Evolutionary conservation across 2,113 vertebrate species (phyloP).

Genomic region (Cyanistes caeruleus): DNA sequence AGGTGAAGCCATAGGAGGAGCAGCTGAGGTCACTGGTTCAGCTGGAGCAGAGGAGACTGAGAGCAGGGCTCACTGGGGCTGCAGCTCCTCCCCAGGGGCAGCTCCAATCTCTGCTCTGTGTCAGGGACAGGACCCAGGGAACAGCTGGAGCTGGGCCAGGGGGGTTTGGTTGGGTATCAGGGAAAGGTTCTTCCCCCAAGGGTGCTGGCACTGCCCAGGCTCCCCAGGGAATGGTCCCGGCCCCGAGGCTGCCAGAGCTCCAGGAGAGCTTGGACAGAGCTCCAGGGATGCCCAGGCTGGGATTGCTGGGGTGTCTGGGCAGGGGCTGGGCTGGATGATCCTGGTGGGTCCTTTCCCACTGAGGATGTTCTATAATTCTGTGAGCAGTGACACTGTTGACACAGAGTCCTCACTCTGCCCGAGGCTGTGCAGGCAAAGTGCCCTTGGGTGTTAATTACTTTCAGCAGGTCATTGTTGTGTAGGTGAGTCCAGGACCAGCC

Average conservation of each 20-base stretch:
- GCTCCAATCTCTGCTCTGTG: not conserved
- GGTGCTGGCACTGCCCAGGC: not conserved
- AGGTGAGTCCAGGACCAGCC: not conserved
- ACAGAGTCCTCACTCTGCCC: not conserved
- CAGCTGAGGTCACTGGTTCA: not conserved
- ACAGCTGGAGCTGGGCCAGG: fast-evolving
- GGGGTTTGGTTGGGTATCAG: fast-evolving
- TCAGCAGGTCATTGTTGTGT: not conserved
- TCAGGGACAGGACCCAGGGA: not conserved
- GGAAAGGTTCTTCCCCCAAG: not conserved
- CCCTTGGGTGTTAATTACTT: not conserved
- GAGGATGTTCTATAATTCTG: not conserved
- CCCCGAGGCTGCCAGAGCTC: not conserved
- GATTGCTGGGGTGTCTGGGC: not conserved
- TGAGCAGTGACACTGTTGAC: not conserved
- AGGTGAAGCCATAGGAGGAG: not conserved
- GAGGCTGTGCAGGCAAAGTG: not conserved
- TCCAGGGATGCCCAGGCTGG: not conserved
- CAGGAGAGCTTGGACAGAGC: fast-evolving
- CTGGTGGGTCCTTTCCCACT: not conserved
- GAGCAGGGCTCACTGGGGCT: not conserved
- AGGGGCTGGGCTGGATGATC: fast-evolving
- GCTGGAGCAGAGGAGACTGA: not conserved
- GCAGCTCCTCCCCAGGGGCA: not conserved
- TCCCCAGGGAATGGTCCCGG: not conserved